Conservation (phyloP, 1,140 invertebrate genomes). For the Asobara japonica region DNA sequence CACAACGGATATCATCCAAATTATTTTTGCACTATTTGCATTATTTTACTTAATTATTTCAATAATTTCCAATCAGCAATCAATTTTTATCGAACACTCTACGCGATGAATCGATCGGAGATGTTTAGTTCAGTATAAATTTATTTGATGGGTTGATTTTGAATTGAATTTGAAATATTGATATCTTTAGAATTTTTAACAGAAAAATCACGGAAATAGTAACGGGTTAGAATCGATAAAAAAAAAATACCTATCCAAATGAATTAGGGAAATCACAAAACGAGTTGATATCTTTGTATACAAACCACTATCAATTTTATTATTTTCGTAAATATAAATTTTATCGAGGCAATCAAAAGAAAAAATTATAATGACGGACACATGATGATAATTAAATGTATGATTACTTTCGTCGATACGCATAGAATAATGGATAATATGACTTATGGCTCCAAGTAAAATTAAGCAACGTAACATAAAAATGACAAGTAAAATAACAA, state of each 20-base stretch:
- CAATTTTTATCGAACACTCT: too few species aligned
- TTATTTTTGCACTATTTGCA: too few species aligned
- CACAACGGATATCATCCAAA: too few species aligned
- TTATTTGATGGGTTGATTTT: too few species aligned
- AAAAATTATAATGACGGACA: conserved; percentile 43
- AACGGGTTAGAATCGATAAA: too few species aligned
- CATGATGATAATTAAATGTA: conserved; percentile 35
- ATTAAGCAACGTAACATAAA: conserved; percentile 59
- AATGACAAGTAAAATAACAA: conserved; percentile 60
- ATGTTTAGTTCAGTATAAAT: too few species aligned
- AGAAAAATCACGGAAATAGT: too few species aligned
- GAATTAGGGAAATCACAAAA: not conserved
- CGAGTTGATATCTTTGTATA: conserved; percentile 28
- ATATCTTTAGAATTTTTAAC: too few species aligned
- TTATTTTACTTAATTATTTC: too few species aligned
- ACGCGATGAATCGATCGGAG: too few species aligned
- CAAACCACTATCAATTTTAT: conserved; percentile 45
- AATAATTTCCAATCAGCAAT: too few species aligned
- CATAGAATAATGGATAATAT: conserved; percentile 45
- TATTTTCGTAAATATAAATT: conserved; percentile 43
- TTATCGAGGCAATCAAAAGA: conserved; percentile 40
- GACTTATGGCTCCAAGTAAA: conserved; percentile 52
- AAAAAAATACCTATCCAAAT: not conserved
- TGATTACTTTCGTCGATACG: conserved; percentile 40
- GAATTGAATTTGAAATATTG: too few species aligned